Evolutionary conservation across 2,888 invertebrate species (phyloP).

Genomic region (Phyllotreta striolata): DNA sequence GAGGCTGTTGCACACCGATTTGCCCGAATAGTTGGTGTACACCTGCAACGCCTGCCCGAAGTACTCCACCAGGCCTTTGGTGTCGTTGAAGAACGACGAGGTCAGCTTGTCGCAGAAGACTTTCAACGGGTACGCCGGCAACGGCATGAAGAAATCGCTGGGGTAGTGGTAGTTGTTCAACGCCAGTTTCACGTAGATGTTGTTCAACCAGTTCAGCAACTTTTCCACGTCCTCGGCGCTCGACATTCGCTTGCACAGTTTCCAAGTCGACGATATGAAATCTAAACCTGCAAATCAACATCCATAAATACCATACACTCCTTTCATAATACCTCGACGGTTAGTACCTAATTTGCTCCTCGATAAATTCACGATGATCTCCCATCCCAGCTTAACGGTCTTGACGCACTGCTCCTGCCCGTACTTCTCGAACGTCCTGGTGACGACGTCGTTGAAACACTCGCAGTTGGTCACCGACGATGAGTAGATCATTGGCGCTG

Average conservation of each 20-base stretch:
- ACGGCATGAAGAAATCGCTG: slow-evolving; percentile 78
- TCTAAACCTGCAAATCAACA: slow-evolving; percentile 52
- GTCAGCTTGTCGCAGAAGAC: slow-evolving; percentile 65
- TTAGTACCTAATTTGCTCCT: too few species aligned
- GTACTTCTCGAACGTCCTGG: slow-evolving; percentile 71
- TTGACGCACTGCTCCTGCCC: slow-evolving; percentile 66
- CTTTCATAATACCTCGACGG: too few species aligned
- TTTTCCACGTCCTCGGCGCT: slow-evolving; percentile 64
- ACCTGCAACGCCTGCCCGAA: slow-evolving; percentile 75
- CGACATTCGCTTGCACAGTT: slow-evolving; percentile 76
- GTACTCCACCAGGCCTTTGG: slow-evolving; percentile 64
- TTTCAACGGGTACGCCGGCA: slow-evolving; percentile 87
- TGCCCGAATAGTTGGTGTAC: slow-evolving; percentile 84
- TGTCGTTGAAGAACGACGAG: slow-evolving; percentile 52
- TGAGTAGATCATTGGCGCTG: slow-evolving; percentile 91
- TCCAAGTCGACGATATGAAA: slow-evolving; percentile 76
- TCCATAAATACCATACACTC: too few species aligned
- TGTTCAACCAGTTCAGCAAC: slow-evolving; percentile 75
- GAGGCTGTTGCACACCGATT: slow-evolving; percentile 66
- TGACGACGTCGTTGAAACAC: slow-evolving; percentile 78
- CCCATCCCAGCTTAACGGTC: slow-evolving; percentile 67
- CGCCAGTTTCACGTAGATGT: slow-evolving; percentile 81
- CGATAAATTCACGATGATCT: slow-evolving; percentile 41
- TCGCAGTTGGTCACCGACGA: slow-evolving; percentile 79
- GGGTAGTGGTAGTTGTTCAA: slow-evolving; percentile 98